Conservation (phyloP, 2,888 invertebrate genomes). For the Orthonevra nobilis region DNA sequence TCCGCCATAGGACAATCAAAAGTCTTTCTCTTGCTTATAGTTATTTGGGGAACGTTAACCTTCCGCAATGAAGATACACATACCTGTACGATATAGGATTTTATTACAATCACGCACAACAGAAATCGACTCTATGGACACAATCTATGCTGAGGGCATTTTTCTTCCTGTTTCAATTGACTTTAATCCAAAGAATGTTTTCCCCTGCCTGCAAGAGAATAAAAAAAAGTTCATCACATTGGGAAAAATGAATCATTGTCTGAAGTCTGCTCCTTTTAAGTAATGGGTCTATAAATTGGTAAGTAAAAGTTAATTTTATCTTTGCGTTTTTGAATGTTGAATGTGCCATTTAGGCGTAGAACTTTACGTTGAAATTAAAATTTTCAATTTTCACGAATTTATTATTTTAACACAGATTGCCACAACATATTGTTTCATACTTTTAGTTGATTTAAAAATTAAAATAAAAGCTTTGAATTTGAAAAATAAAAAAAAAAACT, state of each 20-base stretch:
- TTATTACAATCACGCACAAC: conserved; percentile 38
- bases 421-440: too few relatives aligned
- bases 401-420: too few relatives aligned
- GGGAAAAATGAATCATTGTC: conserved; percentile 8
- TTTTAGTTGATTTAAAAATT: too few relatives aligned
- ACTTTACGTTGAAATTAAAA: too few relatives aligned
- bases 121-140: conserved; percentile 11
- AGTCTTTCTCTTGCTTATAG: conserved; percentile 1
- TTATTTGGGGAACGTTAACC: conserved; percentile 14
- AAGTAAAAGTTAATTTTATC: too few relatives aligned
- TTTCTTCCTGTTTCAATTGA: conserved; percentile 27
- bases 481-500: too few relatives aligned
- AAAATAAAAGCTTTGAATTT: too few relatives aligned
- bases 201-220: too few relatives aligned
- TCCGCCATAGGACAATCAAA: conserved; percentile 19
- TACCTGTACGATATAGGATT: conserved; percentile 20
- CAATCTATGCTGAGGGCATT: conserved; percentile 20
- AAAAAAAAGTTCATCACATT: not conserved
- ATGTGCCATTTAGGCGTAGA: too few relatives aligned
- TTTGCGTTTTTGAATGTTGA: too few relatives aligned
- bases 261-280: not conserved
- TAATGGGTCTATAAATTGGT: conserved; percentile 15
- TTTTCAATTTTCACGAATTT: too few relatives aligned
- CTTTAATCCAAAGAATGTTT: conserved; percentile 11
- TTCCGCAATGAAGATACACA: conserved; percentile 10